Conservation (phyloP, 2,888 invertebrate genomes). For the Polietes domitor region DNA sequence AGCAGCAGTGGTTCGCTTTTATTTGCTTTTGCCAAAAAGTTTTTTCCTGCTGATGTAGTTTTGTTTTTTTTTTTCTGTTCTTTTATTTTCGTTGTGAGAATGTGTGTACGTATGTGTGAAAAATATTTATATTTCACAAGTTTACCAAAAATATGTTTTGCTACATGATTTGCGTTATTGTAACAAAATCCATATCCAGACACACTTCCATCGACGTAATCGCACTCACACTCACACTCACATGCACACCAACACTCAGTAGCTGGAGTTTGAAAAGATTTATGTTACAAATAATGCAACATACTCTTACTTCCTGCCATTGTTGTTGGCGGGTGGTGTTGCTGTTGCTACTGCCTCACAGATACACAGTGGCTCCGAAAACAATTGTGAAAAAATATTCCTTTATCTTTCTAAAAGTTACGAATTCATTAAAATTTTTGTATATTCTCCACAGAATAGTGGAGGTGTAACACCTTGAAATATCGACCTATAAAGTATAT, state of each 20-base stretch:
- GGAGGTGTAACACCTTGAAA: too few species aligned
- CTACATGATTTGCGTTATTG: conserved; percentile 61
- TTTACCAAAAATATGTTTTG: conserved; percentile 52
- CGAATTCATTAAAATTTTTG: too few species aligned
- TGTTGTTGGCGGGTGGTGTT: background rate
- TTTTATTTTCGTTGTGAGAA: background rate
- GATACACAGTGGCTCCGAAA: background rate
- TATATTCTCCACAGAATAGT: too few species aligned
- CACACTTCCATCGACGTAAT: background rate
- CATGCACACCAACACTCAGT: too few species aligned
- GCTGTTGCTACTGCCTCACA: background rate
- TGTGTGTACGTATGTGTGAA: conserved; percentile 54
- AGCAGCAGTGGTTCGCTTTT: background rate
- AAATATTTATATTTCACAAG: conserved; percentile 55
- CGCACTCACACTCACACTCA: background rate
- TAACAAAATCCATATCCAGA: conserved; percentile 6
- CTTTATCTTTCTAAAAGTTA: too few species aligned
- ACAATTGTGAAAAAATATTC: too few species aligned
- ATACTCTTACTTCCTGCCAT: background rate
- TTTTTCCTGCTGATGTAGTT: background rate
- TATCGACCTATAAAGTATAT: too few species aligned
- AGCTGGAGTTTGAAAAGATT: conserved; percentile 46
- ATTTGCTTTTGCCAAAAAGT: conserved; percentile 5
- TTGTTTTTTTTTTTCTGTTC: background rate
- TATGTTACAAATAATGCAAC: conserved; percentile 43